These are phyloP conservation scores for Coccyzus lansbergi DNA, from an alignment of 2,797 vertebrate genomes.

Conservation along the genomic window DNA sequence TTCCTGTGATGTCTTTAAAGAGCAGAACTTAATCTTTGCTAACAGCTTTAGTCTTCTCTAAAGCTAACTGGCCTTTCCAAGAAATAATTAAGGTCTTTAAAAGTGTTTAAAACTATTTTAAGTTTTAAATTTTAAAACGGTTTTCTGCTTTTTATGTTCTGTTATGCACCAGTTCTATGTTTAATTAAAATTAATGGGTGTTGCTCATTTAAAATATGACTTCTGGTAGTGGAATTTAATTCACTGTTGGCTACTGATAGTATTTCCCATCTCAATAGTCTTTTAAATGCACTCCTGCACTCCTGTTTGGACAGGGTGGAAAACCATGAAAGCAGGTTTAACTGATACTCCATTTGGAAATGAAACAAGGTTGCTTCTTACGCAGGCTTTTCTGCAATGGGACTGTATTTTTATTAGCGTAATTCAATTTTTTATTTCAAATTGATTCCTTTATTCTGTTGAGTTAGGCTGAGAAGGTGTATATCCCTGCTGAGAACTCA, in stretches of 20 bases:
- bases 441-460: not conserved
- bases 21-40: not conserved
- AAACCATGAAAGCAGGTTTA: not conserved
- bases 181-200: too few relatives aligned
- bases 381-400: not conserved
- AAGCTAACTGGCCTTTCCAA: not conserved
- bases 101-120: not conserved
- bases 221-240: not conserved
- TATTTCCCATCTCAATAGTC: not conserved
- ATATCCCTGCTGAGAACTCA: not conserved
- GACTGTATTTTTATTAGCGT: not conserved
- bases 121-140: too few relatives aligned
- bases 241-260: not conserved
- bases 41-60: not conserved
- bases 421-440: not conserved
- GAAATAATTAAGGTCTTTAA: not conserved
- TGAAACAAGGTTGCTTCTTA: not conserved
- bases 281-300: not conserved
- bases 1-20: not conserved
- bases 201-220: not conserved
- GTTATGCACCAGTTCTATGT: accelerated
- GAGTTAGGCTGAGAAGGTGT: not conserved
- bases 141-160: not conserved
- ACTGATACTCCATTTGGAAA: not conserved
- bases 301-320: not conserved